A percentile compares a stretch with the other conserved stretches of the same genome.
Conservation (phyloP, 2,797 vertebrate genomes). For the Acanthopagrus latus region DNA sequence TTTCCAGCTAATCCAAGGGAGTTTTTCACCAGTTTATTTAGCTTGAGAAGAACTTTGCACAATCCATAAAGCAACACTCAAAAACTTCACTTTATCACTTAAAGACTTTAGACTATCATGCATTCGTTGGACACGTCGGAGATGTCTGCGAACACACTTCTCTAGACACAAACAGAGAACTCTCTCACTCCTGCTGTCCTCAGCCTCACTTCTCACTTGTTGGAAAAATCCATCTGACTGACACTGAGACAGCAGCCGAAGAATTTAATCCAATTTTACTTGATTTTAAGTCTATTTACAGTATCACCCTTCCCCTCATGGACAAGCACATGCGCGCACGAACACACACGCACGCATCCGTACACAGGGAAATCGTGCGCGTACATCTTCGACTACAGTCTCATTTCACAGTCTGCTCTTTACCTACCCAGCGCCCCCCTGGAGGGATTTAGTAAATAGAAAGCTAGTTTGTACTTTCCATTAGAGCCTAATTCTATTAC, state of each 20-base stretch:
- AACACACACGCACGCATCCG: constrained; percentile 4
- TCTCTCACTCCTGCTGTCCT: constrained; percentile 23
- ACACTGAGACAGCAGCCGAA: constrained; percentile 24
- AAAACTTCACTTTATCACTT: too few relatives aligned
- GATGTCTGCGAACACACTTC: constrained; percentile 1
- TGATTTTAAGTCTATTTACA: constrained; percentile 52
- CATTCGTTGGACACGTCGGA: neutral
- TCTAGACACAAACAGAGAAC: neutral
- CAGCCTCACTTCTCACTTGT: constrained; percentile 23
- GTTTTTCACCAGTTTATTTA: too few relatives aligned
- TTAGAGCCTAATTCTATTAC: constrained; percentile 84
- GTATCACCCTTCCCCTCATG: constrained; percentile 1
- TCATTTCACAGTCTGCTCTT: constrained; percentile 73
- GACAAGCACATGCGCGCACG: neutral
- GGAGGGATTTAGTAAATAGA: constrained; percentile 82
- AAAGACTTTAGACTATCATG: too few relatives aligned
- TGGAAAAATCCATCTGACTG: constrained; percentile 39
- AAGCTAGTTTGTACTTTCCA: constrained; percentile 83
- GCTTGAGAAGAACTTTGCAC: too few relatives aligned
- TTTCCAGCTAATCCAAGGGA: too few relatives aligned
- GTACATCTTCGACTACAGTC: constrained; percentile 40
- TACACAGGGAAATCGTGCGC: neutral
- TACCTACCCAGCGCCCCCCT: constrained; percentile 67
- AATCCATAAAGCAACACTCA: too few relatives aligned
- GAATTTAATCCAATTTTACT: constrained; percentile 52